phyloP scores from a whole-genome alignment of 1,140 invertebrate genomes.

The Philopotamus ludificatus region DNA sequence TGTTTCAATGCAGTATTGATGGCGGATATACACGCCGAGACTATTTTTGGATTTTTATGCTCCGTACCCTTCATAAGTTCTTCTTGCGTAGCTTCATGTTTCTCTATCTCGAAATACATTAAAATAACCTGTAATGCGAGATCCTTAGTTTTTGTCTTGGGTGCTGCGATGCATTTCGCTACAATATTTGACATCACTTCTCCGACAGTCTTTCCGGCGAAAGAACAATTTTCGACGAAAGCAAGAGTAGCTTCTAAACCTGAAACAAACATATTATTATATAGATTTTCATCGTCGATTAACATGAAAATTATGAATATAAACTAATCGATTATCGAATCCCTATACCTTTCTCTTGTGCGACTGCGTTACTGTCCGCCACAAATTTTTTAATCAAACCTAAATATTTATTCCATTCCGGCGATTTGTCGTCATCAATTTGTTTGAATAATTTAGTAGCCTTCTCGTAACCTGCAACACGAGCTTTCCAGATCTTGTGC shows the following conservation, averaged over 20 bases:
- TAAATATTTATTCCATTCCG: constrained; percentile 89
- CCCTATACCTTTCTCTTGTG: constrained; percentile 93
- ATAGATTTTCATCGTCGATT: too few species aligned
- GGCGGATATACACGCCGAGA: constrained; percentile 77
- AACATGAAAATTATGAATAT: too few species aligned
- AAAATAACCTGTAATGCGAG: constrained; percentile 83
- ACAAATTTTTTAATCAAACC: constrained; percentile 96
- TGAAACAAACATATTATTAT: constrained; percentile 34
- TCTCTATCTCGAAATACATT: constrained; percentile 96
- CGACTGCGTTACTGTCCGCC: constrained; percentile 88
- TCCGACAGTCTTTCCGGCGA: constrained; percentile 80
- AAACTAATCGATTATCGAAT: too few species aligned
- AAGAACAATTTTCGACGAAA: constrained; percentile 85
- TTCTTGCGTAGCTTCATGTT: constrained; percentile 86
- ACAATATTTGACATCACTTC: constrained; percentile 90
- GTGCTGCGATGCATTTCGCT: constrained; percentile 87
- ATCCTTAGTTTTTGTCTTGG: constrained; percentile 90
- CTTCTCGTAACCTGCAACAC: constrained; percentile 92
- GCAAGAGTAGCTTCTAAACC: constrained; percentile 82
- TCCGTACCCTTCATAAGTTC: constrained; percentile 92
- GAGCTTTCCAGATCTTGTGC: constrained; percentile 95
- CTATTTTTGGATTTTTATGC: constrained; percentile 94
- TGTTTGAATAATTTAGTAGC: constrained; percentile 83
- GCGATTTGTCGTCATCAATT: constrained; percentile 87
- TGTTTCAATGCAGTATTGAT: constrained; percentile 76